These are phyloP conservation scores for Poeciliopsis paucimaculata DNA, from an alignment of 2,797 vertebrate genomes.

Conservation along the genomic window DNA sequence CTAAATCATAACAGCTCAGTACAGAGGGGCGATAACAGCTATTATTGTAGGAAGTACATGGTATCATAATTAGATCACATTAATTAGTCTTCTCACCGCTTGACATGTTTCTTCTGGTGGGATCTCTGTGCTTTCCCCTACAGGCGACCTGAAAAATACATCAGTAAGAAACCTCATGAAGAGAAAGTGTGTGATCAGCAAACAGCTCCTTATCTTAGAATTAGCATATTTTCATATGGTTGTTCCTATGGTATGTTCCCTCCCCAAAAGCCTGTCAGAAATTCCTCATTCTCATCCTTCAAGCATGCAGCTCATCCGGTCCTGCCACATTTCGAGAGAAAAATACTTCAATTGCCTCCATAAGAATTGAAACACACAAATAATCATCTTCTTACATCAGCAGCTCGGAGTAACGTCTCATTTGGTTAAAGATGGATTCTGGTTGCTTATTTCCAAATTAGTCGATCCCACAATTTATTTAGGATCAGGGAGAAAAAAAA, in stretches of 20 bases:
- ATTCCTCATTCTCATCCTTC: slow-evolving; percentile 70
- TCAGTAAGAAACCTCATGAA: background rate
- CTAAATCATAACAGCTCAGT: background rate
- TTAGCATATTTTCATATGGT: slow-evolving; percentile 12
- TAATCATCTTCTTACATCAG: background rate
- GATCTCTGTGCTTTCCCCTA: slow-evolving; percentile 21
- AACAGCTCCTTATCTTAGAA: background rate
- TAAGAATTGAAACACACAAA: slow-evolving; percentile 25
- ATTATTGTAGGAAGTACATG: slow-evolving; percentile 12
- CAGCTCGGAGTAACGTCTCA: slow-evolving; percentile 3
- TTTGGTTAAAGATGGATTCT: slow-evolving; percentile 1
- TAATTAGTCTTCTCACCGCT: slow-evolving; percentile 61
- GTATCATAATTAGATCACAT: slow-evolving; percentile 38
- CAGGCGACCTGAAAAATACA: slow-evolving; percentile 32
- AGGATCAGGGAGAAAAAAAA: background rate
- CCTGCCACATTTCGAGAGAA: slow-evolving; percentile 65
- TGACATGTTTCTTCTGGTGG: slow-evolving; percentile 64
- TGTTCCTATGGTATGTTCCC: slow-evolving; percentile 23
- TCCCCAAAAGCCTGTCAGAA: slow-evolving; percentile 34
- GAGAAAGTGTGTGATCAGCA: background rate
- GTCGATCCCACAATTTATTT: slow-evolving; percentile 18
- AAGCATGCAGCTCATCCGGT: slow-evolving; percentile 76
- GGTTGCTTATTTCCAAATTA: slow-evolving; percentile 22
- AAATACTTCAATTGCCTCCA: slow-evolving; percentile 28
- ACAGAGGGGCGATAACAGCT: background rate